phyloP scores from a whole-genome alignment of 2,113 vertebrate species.

The Shinisaurus crocodilurus region DNA sequence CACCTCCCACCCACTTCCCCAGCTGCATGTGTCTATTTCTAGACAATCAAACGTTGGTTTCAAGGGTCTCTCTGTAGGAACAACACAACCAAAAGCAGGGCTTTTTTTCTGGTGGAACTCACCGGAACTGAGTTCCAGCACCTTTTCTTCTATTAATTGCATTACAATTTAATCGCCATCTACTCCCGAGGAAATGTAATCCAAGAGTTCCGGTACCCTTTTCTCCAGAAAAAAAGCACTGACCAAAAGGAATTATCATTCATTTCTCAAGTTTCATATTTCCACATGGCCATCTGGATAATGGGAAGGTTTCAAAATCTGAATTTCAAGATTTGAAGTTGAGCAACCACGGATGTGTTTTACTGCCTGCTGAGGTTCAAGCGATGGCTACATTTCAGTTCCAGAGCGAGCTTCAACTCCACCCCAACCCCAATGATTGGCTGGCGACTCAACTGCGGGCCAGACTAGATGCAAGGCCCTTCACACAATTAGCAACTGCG shows the following conservation, averaged over 20 bases:
- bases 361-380: neutral
- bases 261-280: neutral
- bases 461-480: neutral
- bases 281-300: neutral
- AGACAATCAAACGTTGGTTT: neutral
- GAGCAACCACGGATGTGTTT: too few species aligned
- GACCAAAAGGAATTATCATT: neutral
- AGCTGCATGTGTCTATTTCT: neutral
- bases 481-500: neutral
- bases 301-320: neutral
- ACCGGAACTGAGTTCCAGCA: too few species aligned
- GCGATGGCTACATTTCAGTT: neutral
- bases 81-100: neutral
- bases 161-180: too few species aligned
- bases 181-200: too few species aligned
- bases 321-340: neutral
- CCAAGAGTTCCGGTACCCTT: too few species aligned
- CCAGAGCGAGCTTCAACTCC: neutral
- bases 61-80: neutral
- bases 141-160: too few species aligned
- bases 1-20: neutral
- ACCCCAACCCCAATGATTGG: neutral
- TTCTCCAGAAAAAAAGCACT: too few species aligned
- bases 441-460: neutral
- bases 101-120: too few species aligned